Evolutionary conservation across 2,113 vertebrate genomes (phyloP).

Genomic region (Cavia aperea): DNA sequence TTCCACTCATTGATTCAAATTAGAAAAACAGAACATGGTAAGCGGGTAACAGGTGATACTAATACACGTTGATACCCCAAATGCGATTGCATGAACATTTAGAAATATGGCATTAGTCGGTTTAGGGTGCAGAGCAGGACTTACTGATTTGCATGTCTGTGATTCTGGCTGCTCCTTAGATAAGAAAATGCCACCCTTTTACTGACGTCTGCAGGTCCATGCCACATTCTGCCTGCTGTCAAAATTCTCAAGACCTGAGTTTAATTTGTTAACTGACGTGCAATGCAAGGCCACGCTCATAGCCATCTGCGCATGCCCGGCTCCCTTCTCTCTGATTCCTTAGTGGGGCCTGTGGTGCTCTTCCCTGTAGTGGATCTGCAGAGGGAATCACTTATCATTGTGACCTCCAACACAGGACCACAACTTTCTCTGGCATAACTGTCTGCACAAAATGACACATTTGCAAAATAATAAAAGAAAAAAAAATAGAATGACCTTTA

Average conservation of each 20-base stretch:
- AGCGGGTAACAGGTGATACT: background rate
- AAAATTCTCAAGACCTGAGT: background rate
- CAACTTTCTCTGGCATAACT: background rate
- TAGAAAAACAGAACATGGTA: background rate
- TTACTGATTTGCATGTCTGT: background rate
- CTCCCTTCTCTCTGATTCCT: background rate
- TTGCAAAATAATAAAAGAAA: background rate
- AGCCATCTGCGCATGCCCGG: rapidly evolving
- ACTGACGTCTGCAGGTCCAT: background rate
- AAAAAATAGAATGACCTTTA: background rate
- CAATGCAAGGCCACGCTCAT: background rate
- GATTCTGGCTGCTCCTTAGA: background rate
- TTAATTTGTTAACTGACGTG: background rate
- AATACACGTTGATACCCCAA: background rate
- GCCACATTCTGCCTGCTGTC: too few relatives aligned
- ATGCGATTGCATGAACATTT: background rate
- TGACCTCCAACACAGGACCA: background rate
- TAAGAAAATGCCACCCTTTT: background rate
- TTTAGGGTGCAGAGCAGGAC: background rate
- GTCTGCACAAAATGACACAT: background rate
- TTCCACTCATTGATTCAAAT: background rate
- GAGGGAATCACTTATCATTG: too few relatives aligned
- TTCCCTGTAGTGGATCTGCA: rapidly evolving
- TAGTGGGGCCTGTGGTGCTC: background rate
- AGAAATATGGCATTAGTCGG: background rate